Percentiles rank a stretch among this genome's conserved stretches.
phyloP scores from a whole-genome alignment of 2,888 invertebrate genomes.

The Ypsolopha scabrella region DNA sequence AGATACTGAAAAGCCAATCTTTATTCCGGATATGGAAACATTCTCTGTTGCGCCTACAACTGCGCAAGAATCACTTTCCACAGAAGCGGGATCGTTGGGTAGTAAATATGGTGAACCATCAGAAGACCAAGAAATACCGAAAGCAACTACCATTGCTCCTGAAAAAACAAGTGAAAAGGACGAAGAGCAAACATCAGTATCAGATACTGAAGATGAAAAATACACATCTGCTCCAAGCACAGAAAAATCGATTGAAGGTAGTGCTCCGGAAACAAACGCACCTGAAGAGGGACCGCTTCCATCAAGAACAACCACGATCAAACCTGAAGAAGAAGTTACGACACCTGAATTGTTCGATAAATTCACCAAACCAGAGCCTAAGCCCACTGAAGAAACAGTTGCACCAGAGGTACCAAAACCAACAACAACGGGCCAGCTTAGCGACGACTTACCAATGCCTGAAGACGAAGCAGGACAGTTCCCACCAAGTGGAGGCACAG shows the following conservation, averaged over 20 bases:
- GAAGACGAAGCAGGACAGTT: constrained; percentile 38
- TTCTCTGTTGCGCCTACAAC: neutral
- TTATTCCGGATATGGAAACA: neutral
- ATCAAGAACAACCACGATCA: neutral
- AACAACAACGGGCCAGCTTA: constrained; percentile 13
- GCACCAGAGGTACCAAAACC: constrained; percentile 39
- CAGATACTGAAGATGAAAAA: constrained; percentile 5
- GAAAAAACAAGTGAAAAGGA: neutral
- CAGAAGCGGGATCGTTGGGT: neutral
- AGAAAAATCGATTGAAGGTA: neutral
- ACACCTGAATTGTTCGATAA: constrained; percentile 1
- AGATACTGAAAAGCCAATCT: neutral
- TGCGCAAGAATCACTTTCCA: neutral
- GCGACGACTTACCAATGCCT: constrained; percentile 40
- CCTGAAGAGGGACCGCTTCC: neutral
- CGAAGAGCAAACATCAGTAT: neutral
- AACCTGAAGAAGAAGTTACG: neutral
- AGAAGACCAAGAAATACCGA: neutral
- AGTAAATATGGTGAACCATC: neutral
- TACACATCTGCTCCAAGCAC: constrained; percentile 15
- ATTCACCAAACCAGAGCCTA: constrained; percentile 3
- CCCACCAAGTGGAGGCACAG: constrained; percentile 44
- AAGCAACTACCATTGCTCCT: neutral
- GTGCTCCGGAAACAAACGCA: neutral
- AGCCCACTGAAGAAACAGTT: neutral